Base-by-base conservation (phyloP, 2,888 invertebrate species). In the Agrotis exclamationis region DNA sequence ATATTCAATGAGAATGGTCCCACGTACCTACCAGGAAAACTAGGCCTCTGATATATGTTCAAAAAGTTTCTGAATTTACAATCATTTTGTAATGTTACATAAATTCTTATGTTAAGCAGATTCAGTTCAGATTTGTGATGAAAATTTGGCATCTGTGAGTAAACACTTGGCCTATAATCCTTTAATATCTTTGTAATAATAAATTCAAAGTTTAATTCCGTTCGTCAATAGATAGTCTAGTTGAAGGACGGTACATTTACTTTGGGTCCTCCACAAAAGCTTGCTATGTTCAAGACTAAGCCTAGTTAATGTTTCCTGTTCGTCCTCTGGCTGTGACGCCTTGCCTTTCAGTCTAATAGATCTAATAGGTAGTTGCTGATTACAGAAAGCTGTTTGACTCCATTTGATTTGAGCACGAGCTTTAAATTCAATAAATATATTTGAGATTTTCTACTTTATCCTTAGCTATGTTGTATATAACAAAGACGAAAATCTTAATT, bases 1-100 rank as follows among this genome's bases (percentile, higher is more conserved):
- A 96, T 96, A 95, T 95, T 92, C 87, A 92, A 92, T 93, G 92
- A 92, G 89, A 91, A 90, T 96, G 96, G 96, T 96, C 96, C 96
- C 96, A 92, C 88, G 91, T 93, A 93, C 92, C 93, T 92, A 91
- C 86, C 87, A 88, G 90, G 91, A 92, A 90, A 91, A 88, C 90
- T 95, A 94, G 93, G 93, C 92, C 92, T 91, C 89, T 87, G 89
- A 89, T 89, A 88, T 83, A 82, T 56, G 76, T 74, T 73, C 64
- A 62, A 80, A 86, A 76, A 74, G 60, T 83, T 63, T 62, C 54
- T 70, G 82, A 75, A 68, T 71, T 73, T 50, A 48, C 44, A 63
- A 33, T 72, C 13, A 68, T 74, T 74, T 76, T 77, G 76, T 79
- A 70, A 76, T 82, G 62, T 67, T 81, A 79, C 75, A 77, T 72